These are phyloP conservation scores for Megalops atlanticus DNA, from an alignment of 2,113 vertebrate genomes.

Conservation along the genomic window DNA sequence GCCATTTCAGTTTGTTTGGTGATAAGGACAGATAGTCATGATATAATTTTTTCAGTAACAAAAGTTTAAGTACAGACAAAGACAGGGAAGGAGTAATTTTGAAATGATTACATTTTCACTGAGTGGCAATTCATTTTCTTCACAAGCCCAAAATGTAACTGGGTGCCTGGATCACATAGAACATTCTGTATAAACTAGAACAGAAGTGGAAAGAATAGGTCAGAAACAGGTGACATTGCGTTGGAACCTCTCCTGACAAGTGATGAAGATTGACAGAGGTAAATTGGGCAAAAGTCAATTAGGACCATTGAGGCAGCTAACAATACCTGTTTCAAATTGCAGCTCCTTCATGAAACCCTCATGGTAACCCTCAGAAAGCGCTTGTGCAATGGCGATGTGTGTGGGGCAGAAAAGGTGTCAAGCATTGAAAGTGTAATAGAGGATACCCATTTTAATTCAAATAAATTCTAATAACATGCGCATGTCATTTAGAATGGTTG, in stretches of 20 bases:
- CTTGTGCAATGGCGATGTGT: background rate
- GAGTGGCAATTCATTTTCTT: no score
- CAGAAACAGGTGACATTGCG: background rate
- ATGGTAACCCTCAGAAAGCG: background rate
- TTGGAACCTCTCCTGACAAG: background rate
- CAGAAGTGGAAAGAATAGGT: background rate
- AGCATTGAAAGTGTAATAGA: background rate
- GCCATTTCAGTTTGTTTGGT: background rate
- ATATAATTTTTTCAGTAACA: no score
- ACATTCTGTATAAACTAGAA: background rate
- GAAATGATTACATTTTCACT: no score
- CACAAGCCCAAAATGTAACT: background rate
- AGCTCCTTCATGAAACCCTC: background rate
- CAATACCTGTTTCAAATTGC: background rate
- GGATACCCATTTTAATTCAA: background rate
- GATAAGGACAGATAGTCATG: background rate
- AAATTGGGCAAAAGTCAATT: background rate
- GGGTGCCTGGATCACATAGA: background rate
- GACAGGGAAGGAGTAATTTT: no score
- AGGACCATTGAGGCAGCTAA: constrained; percentile 1
- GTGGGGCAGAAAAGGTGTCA: background rate
- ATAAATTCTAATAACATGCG: background rate
- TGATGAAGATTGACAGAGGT: background rate
- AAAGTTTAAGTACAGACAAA: no score
- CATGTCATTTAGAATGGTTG: background rate